These are phyloP conservation scores for Alethe castanea DNA, from an alignment of 2,113 vertebrate genomes.

Conservation along the genomic window DNA sequence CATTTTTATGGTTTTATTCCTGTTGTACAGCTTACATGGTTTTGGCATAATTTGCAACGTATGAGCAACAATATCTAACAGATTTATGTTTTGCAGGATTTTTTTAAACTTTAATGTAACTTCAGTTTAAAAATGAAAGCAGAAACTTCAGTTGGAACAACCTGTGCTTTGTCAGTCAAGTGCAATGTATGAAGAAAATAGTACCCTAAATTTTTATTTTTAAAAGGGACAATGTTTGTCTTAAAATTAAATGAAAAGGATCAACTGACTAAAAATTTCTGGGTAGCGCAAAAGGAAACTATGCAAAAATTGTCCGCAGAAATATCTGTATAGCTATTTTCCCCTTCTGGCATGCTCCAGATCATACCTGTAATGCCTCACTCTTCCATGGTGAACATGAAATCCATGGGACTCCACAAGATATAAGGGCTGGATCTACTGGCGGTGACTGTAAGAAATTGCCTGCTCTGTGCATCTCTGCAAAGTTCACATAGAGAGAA, in stretches of 20 bases:
- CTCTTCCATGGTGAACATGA: background rate
- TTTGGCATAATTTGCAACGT: background rate
- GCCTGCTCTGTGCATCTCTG: background rate
- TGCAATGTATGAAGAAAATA: background rate
- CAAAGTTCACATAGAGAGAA: background rate
- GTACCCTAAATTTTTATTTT: background rate
- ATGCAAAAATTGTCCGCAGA: background rate
- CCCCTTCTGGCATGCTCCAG: background rate
- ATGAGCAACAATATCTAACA: background rate
- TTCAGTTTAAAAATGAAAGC: background rate
- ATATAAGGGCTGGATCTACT: background rate
- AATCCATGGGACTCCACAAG: background rate
- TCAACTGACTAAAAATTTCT: background rate
- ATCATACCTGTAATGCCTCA: background rate
- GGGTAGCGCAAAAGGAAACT: background rate
- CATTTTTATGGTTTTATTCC: background rate
- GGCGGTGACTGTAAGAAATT: accelerated
- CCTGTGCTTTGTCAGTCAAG: background rate
- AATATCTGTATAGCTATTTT: background rate
- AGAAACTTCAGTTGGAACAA: background rate
- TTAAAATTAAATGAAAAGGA: background rate
- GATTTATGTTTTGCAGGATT: background rate
- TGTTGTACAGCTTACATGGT: background rate
- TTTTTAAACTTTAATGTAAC: background rate
- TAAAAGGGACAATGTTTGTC: background rate